Base-by-base conservation (phyloP, 2,888 invertebrate species). In the Caradrina kadenii region DNA sequence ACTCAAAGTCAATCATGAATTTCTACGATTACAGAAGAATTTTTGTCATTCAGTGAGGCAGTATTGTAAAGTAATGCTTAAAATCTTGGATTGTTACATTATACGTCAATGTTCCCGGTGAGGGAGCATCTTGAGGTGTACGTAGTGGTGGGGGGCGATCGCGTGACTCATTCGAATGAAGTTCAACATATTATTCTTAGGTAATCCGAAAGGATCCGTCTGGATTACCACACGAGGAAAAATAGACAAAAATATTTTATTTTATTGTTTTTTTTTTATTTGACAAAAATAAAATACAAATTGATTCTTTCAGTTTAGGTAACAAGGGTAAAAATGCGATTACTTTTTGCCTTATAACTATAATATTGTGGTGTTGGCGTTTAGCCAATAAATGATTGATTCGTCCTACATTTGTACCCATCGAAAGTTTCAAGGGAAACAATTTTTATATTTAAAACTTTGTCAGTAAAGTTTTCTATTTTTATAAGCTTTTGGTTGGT, bases 351-450 rank as follows among this genome's bases (percentile, higher is more conserved):
- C 10, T 64, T 31, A 31, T 11, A n/a, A 42, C 19, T 50, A 17
- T 52, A 66, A 59, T 49, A n/a, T 56, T 56, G 49, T 60, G 62
- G 45, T 35, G 21, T 54, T 81, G 81, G 81, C 73, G 45, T 68
- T 65, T 45, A 60, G 62, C 79, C 81, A 79, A 81, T 42, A 56
- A 63, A 63, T 52, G 35, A 81, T 78, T 81, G 52, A 68, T 78
- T 52, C 21, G n/a, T 49, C 26, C 59, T 22, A 77, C 48, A 60
- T 54, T 67, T 55, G 53, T 60, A 17, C 45, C 45, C 11, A 54
- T 39, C 21, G 26, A 50, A 63, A 69, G 52, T 55, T 75, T 15
- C 26, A 56, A 72, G 22, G 31, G 17, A 71, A 71, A 26, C 19
- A 26, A 52, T 39, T 54, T n/a, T 48, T 50, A 35, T 26, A 21